Evolutionary conservation across 2,888 invertebrate species (phyloP).

Genomic region (Mellilla xanthometata): DNA sequence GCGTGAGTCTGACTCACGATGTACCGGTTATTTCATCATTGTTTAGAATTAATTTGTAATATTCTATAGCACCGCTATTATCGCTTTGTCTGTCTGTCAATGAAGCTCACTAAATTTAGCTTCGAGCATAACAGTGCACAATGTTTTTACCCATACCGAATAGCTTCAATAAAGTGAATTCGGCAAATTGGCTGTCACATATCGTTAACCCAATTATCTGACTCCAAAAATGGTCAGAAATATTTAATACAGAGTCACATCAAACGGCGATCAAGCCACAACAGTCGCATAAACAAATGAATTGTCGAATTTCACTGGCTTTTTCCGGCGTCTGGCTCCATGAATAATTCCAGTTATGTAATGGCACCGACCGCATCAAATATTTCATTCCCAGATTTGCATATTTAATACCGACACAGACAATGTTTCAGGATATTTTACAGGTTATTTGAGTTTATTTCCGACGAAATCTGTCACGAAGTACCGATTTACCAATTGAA

Average conservation of each 20-base stretch:
- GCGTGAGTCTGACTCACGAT: too few relatives aligned
- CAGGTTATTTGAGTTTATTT: slow-evolving; percentile 34
- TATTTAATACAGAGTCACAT: slow-evolving; percentile 46
- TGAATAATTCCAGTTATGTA: slow-evolving; percentile 78
- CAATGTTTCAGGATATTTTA: slow-evolving; percentile 59
- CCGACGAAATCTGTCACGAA: background rate
- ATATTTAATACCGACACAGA: slow-evolving; percentile 74
- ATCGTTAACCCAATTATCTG: slow-evolving; percentile 47
- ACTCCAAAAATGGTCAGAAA: slow-evolving; percentile 45
- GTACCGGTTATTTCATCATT: too few relatives aligned
- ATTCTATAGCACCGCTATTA: too few relatives aligned
- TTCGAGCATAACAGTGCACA: background rate
- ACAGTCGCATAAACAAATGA: slow-evolving; percentile 71
- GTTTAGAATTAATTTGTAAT: too few relatives aligned
- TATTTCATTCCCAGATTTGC: slow-evolving; percentile 74
- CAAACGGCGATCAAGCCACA: slow-evolving; percentile 63
- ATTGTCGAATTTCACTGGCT: slow-evolving; percentile 71
- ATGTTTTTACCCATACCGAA: slow-evolving; percentile 5
- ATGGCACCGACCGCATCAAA: slow-evolving; percentile 74
- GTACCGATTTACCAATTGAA: background rate
- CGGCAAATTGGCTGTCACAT: slow-evolving; percentile 39
- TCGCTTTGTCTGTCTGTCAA: too few relatives aligned
- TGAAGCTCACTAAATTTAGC: background rate
- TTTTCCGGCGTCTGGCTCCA: slow-evolving; percentile 68
- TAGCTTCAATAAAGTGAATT: slow-evolving; percentile 13